Conservation (phyloP, 2,113 vertebrate genomes). For the Suncus etruscus region DNA sequence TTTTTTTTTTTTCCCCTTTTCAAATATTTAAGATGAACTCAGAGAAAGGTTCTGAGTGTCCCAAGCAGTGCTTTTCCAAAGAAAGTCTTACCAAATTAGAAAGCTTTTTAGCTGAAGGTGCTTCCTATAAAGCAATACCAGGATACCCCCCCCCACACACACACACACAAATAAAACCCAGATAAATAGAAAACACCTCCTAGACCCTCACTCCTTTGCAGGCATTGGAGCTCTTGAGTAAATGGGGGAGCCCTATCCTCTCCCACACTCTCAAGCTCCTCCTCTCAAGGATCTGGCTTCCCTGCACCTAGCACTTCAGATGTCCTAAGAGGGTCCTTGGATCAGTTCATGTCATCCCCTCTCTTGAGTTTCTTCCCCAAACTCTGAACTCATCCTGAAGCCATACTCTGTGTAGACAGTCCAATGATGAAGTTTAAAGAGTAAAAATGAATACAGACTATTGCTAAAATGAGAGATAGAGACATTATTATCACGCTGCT, state of each 20-base stretch:
- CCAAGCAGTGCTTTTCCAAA: background rate
- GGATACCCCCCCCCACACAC: no score
- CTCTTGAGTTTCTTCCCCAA: background rate
- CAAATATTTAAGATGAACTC: background rate
- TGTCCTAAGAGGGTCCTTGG: background rate
- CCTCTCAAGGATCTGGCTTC: background rate
- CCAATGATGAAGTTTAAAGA: slow-evolving; percentile 27
- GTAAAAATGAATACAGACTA: background rate
- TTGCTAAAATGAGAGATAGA: background rate
- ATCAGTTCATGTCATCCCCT: background rate
- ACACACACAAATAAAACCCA: background rate
- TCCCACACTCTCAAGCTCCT: background rate
- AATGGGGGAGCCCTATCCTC: no score
- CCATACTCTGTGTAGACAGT: background rate
- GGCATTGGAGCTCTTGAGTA: background rate
- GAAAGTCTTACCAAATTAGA: background rate
- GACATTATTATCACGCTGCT: background rate
- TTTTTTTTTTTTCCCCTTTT: background rate
- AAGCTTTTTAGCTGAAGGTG: background rate
- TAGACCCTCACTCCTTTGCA: background rate
- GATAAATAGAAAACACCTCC: background rate
- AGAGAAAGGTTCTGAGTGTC: background rate
- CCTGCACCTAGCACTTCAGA: background rate
- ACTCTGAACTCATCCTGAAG: slow-evolving; percentile 14
- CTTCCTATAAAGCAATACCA: background rate